Evolutionary conservation across 2,797 vertebrate genomes (phyloP).

Genomic region (Sebastes taczanowskii): DNA sequence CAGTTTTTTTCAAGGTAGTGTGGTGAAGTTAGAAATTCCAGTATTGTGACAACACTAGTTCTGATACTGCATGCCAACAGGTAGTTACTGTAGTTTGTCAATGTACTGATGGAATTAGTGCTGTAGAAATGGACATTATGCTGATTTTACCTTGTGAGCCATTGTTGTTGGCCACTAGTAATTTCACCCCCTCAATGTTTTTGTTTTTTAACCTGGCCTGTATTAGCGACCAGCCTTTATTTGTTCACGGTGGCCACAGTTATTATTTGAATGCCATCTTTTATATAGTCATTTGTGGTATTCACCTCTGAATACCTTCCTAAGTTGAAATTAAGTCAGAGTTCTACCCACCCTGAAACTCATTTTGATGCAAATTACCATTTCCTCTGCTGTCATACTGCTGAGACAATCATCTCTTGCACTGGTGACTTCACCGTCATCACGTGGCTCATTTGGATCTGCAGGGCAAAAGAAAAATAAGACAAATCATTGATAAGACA

Average conservation of each 20-base stretch:
- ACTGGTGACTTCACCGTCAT: neutral
- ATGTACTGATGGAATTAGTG: neutral
- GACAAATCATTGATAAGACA: neutral
- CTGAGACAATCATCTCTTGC: neutral
- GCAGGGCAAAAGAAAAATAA: neutral
- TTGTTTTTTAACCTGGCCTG: too few relatives aligned
- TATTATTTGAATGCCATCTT: neutral
- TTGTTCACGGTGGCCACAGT: neutral
- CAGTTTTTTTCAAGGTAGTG: too few relatives aligned
- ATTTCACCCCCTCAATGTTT: neutral
- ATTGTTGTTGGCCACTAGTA: neutral
- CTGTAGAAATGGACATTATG: neutral
- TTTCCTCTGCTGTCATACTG: conserved; percentile 11
- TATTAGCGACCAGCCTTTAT: too few relatives aligned
- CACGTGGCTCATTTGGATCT: conserved; percentile 5
- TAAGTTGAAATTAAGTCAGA: neutral
- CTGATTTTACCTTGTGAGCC: neutral
- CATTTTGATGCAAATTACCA: conserved; percentile 1
- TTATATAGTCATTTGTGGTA: neutral
- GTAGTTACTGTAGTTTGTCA: too few relatives aligned
- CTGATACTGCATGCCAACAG: too few relatives aligned
- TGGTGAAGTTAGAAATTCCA: too few relatives aligned
- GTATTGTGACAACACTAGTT: too few relatives aligned
- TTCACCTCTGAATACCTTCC: neutral
- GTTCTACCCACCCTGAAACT: neutral